Conservation (phyloP, 1,140 invertebrate species). For the Cherax quadricarinatus region DNA sequence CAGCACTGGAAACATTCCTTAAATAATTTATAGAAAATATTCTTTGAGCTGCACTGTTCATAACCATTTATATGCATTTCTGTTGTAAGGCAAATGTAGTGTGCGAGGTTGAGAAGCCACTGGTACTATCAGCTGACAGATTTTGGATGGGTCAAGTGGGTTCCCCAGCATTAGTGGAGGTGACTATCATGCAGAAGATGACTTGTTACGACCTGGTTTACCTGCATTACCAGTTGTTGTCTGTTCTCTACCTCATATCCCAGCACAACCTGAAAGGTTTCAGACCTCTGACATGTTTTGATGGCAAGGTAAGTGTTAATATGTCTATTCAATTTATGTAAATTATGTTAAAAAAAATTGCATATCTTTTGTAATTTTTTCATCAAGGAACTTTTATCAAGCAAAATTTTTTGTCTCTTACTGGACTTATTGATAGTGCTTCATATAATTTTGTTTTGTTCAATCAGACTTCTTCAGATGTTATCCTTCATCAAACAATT, state of each 20-base stretch:
- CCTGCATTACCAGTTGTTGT: slow-evolving; percentile 77
- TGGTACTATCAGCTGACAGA: slow-evolving; percentile 77
- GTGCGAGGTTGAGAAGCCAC: slow-evolving; percentile 76
- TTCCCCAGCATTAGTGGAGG: slow-evolving; percentile 76
- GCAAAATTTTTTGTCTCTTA: not conserved
- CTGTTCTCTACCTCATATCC: slow-evolving; percentile 77
- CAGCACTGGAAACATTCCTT: no score
- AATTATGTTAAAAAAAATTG: not conserved
- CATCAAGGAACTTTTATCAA: not conserved
- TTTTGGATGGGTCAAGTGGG: slow-evolving; percentile 77
- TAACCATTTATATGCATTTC: no score
- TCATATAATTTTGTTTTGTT: not conserved
- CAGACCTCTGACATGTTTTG: slow-evolving; percentile 78
- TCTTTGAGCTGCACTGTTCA: no score
- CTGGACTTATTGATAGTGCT: no score
- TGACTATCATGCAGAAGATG: slow-evolving; percentile 78
- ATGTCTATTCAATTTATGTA: not conserved
- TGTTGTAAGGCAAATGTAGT: slow-evolving; percentile 46
- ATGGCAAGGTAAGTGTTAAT: slow-evolving; percentile 78
- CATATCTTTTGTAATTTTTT: not conserved
- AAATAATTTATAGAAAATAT: no score
- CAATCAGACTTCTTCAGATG: no score
- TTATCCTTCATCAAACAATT: no score
- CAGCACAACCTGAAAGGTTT: slow-evolving; percentile 77
- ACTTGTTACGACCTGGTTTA: slow-evolving; percentile 78